Conservation (phyloP, 92 coral and sea anemone genomes). For the Blastomussa wellsi region DNA sequence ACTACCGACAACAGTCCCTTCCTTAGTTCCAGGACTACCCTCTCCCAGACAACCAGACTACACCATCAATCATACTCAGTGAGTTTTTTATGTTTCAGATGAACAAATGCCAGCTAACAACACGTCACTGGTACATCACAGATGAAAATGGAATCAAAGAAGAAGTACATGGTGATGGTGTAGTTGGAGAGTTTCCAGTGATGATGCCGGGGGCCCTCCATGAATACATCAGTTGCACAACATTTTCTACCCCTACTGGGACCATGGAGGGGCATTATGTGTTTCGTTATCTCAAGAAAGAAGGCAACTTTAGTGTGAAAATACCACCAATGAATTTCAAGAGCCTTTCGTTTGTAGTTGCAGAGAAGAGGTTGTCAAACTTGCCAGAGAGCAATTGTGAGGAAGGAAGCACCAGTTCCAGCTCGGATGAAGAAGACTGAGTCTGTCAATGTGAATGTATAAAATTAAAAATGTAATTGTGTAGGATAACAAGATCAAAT, state of each 20-base stretch:
- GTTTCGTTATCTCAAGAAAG: slow-evolving; percentile 69
- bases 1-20: too few relatives aligned
- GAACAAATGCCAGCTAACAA: slow-evolving; percentile 77
- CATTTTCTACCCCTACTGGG: slow-evolving; percentile 92
- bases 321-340: slow-evolving; percentile 82
- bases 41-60: too few relatives aligned
- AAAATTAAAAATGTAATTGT: not conserved
- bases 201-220: slow-evolving; percentile 90
- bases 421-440: not conserved
- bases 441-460: not conserved
- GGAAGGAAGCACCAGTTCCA: slow-evolving; percentile 21
- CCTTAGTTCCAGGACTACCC: too few relatives aligned
- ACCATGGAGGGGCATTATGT: slow-evolving; percentile 90
- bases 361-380: slow-evolving; percentile 58
- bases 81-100: slow-evolving; percentile 48
- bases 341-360: slow-evolving; percentile 79
- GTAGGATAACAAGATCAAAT: too few relatives aligned
- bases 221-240: slow-evolving; percentile 95
- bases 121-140: slow-evolving; percentile 96
- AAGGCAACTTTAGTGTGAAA: slow-evolving; percentile 64
- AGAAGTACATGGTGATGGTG: slow-evolving; percentile 93
- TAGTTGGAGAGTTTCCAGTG: slow-evolving; percentile 84
- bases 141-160: slow-evolving; percentile 83
- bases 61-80: not conserved
- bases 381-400: slow-evolving; percentile 5